phyloP scores from a whole-genome alignment of 2,113 vertebrate genomes.

The Phylloscopus trochiloides region DNA sequence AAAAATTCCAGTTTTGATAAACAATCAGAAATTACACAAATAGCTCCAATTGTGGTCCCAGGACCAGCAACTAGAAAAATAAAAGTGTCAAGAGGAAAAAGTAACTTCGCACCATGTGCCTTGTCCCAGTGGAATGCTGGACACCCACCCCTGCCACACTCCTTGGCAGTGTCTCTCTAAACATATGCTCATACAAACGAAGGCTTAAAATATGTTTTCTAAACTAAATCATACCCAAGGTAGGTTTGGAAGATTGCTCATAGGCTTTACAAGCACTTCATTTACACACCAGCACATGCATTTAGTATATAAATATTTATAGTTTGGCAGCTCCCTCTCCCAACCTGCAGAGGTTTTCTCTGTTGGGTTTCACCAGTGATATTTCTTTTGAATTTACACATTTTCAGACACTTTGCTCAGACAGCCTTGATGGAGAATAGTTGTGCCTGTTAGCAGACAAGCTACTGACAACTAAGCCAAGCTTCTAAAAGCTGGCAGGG shows the following conservation, averaged over 20 bases:
- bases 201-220: not conserved
- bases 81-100: not conserved
- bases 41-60: not conserved
- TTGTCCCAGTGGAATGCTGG: rapidly evolving
- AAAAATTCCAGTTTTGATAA: not conserved
- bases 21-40: not conserved
- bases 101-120: not conserved
- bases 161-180: not conserved
- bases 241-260: not conserved
- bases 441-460: conserved; percentile 51
- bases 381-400: not conserved
- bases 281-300: not conserved
- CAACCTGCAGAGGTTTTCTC: not conserved
- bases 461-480: conserved; percentile 28
- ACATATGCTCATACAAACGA: not conserved
- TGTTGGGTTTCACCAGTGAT: not conserved
- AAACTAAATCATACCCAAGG: not conserved
- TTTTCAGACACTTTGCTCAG: conserved; percentile 30
- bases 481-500: conserved; percentile 45
- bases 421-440: conserved; percentile 27
- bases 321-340: not conserved
- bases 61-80: not conserved
- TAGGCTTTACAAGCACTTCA: not conserved
- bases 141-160: not conserved
- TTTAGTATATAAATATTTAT: conserved; percentile 14